Evolutionary conservation across 2,888 invertebrate genomes (phyloP).

Genomic region (Corythucha ciliata): DNA sequence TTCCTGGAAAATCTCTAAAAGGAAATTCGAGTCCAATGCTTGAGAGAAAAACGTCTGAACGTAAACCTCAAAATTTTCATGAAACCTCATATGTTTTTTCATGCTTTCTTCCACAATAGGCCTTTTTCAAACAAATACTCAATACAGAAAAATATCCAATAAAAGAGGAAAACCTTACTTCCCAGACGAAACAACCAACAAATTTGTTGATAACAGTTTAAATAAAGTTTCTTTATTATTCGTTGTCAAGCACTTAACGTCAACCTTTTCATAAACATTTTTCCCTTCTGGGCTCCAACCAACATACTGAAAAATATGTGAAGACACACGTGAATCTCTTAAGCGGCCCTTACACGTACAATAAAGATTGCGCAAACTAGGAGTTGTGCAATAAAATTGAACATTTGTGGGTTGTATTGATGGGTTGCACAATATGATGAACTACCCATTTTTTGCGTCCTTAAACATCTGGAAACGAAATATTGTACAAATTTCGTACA

Average conservation of each 20-base stretch:
- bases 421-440: too few relatives aligned
- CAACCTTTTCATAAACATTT: constrained; percentile 67
- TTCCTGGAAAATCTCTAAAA: constrained; percentile 80
- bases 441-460: too few relatives aligned
- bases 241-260: constrained; percentile 65
- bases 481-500: too few relatives aligned
- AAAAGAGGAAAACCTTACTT: constrained; percentile 8
- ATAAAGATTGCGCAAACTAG: too few relatives aligned
- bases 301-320: constrained; percentile 64
- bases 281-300: constrained; percentile 77
- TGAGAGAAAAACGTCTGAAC: constrained; percentile 85
- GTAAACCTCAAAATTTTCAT: constrained; percentile 83
- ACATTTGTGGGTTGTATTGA: too few relatives aligned
- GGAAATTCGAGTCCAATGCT: constrained; percentile 78
- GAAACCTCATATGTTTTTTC: constrained; percentile 65
- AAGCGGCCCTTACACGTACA: too few relatives aligned
- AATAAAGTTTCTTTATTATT: constrained; percentile 69
- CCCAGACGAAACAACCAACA: constrained; percentile 6
- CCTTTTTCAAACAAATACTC: constrained; percentile 38
- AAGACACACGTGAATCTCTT: too few relatives aligned
- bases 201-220: constrained; percentile 50
- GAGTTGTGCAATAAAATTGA: too few relatives aligned
- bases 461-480: too few relatives aligned
- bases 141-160: not conserved
- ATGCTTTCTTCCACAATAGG: constrained; percentile 65